Conservation (phyloP, 2,888 invertebrate genomes). For the Tinea pellionella region DNA sequence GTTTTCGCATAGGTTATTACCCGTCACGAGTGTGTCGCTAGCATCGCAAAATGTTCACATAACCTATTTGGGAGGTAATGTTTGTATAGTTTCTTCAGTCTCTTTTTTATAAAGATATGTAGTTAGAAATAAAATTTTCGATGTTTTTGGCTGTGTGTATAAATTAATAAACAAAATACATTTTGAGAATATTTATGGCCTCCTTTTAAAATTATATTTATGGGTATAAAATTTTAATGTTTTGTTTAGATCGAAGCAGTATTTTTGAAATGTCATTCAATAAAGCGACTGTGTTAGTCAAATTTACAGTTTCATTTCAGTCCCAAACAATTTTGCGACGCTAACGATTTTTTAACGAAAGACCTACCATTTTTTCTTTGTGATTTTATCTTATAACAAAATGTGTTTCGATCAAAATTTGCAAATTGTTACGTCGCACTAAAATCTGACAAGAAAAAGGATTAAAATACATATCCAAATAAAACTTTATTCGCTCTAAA, state of each 20-base stretch:
- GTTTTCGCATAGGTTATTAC: background rate
- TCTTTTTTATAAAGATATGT: slow-evolving; percentile 30
- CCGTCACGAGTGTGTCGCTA: slow-evolving; percentile 34
- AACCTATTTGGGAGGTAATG: slow-evolving; percentile 38
- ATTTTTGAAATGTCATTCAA: slow-evolving; percentile 57
- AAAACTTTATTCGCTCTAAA: too few relatives aligned
- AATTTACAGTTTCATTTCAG: slow-evolving; percentile 35
- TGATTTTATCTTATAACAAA: slow-evolving; percentile 19
- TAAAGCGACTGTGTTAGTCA: slow-evolving; percentile 60
- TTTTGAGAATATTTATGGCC: slow-evolving; percentile 56
- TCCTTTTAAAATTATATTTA: background rate
- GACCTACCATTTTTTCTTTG: slow-evolving; percentile 62
- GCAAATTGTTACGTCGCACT: slow-evolving; percentile 4
- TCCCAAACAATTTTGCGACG: slow-evolving; percentile 43
- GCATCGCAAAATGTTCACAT: slow-evolving; percentile 72
- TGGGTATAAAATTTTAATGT: slow-evolving; percentile 30
- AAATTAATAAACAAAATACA: slow-evolving; percentile 30
- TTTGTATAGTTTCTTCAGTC: slow-evolving; percentile 4
- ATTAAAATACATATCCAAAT: too few relatives aligned
- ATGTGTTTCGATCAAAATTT: too few relatives aligned
- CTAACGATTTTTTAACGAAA: slow-evolving; percentile 32
- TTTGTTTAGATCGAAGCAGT: slow-evolving; percentile 59
- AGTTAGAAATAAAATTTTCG: slow-evolving; percentile 59
- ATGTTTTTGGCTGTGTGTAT: slow-evolving; percentile 66
- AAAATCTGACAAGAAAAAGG: slow-evolving; percentile 19